Percentiles rank a stretch among this genome's conserved stretches.
These are phyloP conservation scores for Nyctibius bracteatus DNA, from an alignment of 2,113 vertebrate species.

Conservation along the genomic window DNA sequence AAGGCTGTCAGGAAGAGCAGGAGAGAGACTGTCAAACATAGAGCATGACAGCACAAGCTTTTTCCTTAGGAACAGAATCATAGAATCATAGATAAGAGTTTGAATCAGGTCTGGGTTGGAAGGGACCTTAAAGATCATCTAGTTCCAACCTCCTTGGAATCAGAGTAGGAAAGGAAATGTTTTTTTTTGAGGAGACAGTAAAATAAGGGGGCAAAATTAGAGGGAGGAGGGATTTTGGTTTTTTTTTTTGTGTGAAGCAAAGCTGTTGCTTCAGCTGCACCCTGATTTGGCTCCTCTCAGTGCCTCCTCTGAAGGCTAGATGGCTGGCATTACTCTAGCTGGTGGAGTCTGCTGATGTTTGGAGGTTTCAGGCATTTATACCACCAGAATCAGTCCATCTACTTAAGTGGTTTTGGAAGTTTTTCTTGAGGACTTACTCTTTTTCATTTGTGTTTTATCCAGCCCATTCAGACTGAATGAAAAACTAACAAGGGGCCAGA, in stretches of 20 bases:
- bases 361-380: not conserved
- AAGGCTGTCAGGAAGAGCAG: not conserved
- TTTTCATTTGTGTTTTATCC: not conserved
- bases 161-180: not conserved
- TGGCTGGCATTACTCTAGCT: not conserved
- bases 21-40: not conserved
- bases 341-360: not conserved
- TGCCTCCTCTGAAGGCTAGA: not conserved
- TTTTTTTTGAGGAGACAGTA: not conserved
- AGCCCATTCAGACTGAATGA: not conserved
- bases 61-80: not conserved
- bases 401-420: not conserved
- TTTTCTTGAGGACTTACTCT: not conserved
- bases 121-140: no score
- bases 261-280: not conserved
- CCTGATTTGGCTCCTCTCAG: not conserved
- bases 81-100: no score
- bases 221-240: not conserved
- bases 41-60: not conserved
- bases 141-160: no score
- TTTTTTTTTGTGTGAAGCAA: not conserved
- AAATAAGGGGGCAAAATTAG: not conserved
- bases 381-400: not conserved
- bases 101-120: no score
- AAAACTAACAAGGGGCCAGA: not conserved